Conservation (phyloP, 2,797 vertebrate species). For the Sternotherus odoratus region DNA sequence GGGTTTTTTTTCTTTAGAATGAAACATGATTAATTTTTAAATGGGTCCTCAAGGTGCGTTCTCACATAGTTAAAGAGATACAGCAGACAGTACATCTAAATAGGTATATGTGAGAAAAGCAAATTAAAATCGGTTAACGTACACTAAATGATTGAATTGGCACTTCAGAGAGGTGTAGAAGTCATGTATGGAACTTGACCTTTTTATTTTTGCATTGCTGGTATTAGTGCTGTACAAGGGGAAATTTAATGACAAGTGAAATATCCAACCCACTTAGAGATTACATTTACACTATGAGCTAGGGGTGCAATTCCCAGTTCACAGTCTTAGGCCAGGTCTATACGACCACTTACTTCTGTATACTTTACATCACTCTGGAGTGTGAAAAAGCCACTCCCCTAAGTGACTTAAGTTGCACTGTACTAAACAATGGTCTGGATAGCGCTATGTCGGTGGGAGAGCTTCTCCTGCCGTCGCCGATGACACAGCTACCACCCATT, state of each 20-base stretch:
- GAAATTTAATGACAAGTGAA: neutral
- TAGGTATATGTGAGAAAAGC: neutral
- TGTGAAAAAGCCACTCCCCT: too few relatives aligned
- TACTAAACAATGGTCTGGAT: too few relatives aligned
- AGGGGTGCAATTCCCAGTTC: too few relatives aligned
- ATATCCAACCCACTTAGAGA: neutral
- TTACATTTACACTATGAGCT: too few relatives aligned
- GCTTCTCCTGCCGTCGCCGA: too few relatives aligned
- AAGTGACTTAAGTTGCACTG: too few relatives aligned
- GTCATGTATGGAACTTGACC: neutral
- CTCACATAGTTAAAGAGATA: neutral
- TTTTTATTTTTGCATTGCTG: neutral
- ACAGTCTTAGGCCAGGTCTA: too few relatives aligned
- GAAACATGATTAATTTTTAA: neutral
- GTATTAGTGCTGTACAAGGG: neutral
- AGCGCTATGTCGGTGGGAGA: too few relatives aligned
- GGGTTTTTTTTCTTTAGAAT: neutral
- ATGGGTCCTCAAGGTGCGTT: neutral
- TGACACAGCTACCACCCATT: too few relatives aligned
- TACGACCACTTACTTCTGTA: too few relatives aligned
- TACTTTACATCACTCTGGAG: too few relatives aligned
- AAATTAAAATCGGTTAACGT: neutral
- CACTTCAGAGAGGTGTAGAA: neutral
- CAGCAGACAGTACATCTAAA: neutral
- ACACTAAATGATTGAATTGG: neutral